Evolutionary conservation across 2,113 vertebrate species (phyloP).

Genomic region (Collichthys lucidus): DNA sequence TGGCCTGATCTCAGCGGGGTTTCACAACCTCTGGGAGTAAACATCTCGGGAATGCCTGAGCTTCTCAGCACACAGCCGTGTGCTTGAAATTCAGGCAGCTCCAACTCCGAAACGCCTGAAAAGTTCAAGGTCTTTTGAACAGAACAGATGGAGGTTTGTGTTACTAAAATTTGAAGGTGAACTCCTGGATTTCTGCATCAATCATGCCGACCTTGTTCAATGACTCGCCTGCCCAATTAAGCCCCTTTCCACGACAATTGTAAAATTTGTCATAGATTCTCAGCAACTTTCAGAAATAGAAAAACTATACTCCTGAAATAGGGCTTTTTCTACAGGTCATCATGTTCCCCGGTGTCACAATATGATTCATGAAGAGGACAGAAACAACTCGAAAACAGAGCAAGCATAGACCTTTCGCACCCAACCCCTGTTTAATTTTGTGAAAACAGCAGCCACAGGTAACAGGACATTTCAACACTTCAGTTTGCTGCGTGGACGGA

Average conservation of each 20-base stretch:
- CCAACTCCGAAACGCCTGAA: conserved; percentile 12
- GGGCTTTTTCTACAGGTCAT: conserved; percentile 43
- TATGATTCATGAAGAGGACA: conserved; percentile 52
- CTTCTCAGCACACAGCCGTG: not conserved
- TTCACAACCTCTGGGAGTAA: conserved; percentile 29
- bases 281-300: not conserved
- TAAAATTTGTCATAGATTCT: conserved; percentile 22
- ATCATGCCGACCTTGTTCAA: conserved; percentile 66
- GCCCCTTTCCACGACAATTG: conserved; percentile 12
- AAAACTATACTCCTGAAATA: conserved; percentile 43
- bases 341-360: conserved; percentile 36
- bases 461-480: conserved; percentile 5
- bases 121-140: conserved; percentile 41
- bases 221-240: conserved; percentile 50
- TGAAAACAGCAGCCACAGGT: conserved; percentile 14
- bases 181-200: conserved; percentile 59
- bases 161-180: conserved; percentile 54
- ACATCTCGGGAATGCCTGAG: conserved; percentile 21
- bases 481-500: not conserved
- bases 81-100: conserved; percentile 37
- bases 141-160: conserved; percentile 48
- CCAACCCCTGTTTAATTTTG: conserved; percentile 8
- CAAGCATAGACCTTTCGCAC: not conserved
- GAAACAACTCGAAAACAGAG: conserved; percentile 54
- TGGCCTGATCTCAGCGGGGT: conserved; percentile 41